A percentile compares a stretch with the other conserved stretches of the same genome.
Evolutionary conservation across 2,888 invertebrate genomes (phyloP).

Genomic region (Cancer borealis): DNA sequence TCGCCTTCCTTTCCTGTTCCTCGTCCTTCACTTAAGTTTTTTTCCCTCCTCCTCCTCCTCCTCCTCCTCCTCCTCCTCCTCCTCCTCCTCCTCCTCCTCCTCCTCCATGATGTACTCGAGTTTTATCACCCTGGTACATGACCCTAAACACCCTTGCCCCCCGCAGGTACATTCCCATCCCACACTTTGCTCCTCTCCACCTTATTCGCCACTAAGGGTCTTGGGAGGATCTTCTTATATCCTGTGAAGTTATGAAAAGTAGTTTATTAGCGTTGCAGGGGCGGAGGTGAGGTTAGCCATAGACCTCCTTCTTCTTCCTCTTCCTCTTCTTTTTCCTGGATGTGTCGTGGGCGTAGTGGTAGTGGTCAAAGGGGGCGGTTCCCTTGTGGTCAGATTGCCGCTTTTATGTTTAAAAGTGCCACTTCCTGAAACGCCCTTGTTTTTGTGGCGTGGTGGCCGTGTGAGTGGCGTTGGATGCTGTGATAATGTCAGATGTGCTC

Average conservation of each 20-base stretch:
- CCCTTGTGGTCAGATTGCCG: background rate
- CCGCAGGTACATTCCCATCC: background rate
- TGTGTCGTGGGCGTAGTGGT: background rate
- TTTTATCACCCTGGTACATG: background rate
- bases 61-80: no score
- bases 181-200: constrained; percentile 1
- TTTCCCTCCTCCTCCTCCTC: background rate
- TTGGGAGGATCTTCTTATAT: background rate
- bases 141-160: background rate
- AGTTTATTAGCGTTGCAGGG: background rate
- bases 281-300: background rate
- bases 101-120: background rate
- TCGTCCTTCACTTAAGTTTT: background rate
- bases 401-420: background rate
- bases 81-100: background rate
- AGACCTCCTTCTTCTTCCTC: background rate
- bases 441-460: background rate
- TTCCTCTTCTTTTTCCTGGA: background rate
- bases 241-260: background rate
- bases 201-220: background rate
- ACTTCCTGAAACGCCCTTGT: constrained; percentile 25
- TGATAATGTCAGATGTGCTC: background rate
- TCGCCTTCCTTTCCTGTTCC: background rate
- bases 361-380: background rate
- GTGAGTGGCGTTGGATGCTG: background rate